Conservation (phyloP, 2,113 vertebrate genomes). For the Gavialis gangeticus region DNA sequence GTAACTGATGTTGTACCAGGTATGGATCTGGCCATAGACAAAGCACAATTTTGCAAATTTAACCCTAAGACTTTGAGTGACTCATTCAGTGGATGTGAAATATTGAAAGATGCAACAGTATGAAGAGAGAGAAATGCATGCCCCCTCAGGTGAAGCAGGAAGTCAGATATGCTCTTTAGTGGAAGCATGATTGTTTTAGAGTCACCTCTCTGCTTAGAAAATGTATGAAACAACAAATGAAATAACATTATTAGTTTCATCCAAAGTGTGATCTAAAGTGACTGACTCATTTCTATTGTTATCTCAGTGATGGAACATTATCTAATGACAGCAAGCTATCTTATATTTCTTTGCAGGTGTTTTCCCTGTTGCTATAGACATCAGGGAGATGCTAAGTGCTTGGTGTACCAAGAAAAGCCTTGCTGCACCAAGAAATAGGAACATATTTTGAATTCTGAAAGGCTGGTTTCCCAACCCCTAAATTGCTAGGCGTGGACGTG, state of each 20-base stretch:
- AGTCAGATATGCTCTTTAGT: background rate
- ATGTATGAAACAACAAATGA: background rate
- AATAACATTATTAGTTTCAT: background rate
- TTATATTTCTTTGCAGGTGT: background rate
- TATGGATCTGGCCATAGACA: background rate
- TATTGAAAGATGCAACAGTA: background rate
- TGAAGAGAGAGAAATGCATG: background rate
- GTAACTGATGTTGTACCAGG: background rate
- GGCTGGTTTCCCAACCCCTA: background rate
- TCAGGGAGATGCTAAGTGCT: background rate
- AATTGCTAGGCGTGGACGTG: background rate
- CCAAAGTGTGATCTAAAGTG: background rate
- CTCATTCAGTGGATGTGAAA: background rate
- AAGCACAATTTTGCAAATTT: background rate
- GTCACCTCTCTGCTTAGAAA: background rate
- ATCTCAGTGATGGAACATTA: background rate
- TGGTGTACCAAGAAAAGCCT: background rate
- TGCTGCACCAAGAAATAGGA: background rate
- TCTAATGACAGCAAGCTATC: rapidly evolving
- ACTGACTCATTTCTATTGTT: background rate
- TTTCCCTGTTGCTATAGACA: background rate
- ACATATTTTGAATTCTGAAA: too few relatives aligned
- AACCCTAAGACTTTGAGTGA: background rate
- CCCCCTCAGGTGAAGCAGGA: background rate
- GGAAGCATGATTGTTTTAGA: background rate